Base-by-base conservation (phyloP, 2,888 invertebrate species). In the Tubulanus polymorphus region DNA sequence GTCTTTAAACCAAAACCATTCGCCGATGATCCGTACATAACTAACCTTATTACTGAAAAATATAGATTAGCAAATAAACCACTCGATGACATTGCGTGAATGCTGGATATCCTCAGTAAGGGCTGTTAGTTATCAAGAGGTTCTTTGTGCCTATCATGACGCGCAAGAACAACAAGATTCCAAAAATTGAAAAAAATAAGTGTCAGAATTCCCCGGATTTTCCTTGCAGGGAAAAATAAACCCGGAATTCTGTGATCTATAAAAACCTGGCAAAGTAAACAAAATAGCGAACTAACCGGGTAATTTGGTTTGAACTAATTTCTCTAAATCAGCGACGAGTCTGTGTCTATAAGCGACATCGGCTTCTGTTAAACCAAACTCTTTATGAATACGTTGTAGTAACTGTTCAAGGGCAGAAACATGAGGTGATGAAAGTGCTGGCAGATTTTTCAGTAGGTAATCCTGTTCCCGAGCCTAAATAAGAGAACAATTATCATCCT, bases 11-110 rank as follows among this genome's bases (percentile, higher is more conserved):
- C 82, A 62, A 80, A 72, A 5, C 79, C 76, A 51, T 72, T 71
- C 48, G 70, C 60, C 2, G 80, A 78, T 2, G 82, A 81, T 1
- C 82, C 82, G 66, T 77, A 82, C 54, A 81, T 50, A 12, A 67
- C 61, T 10, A 80, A 65, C 8, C 62, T 54, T 3, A 67, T 50
- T 51, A 65, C 73, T 69, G 62, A 45, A 66, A 60, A 12, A 35
- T 26, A n/a, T n/a, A n/a, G n/a, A n/a, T n/a, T n/a, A n/a, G n/a
- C n/a, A n/a, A n/a, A n/a, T n/a, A n/a, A n/a, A n/a, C n/a, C n/a
- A n/a, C n/a, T n/a, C n/a, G n/a, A n/a, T n/a, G n/a, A n/a, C n/a
- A n/a, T n/a, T n/a, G n/a, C n/a, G n/a, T n/a, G n/a, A n/a, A n/a
- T n/a, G n/a, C n/a, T n/a, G n/a, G n/a, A n/a, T n/a, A n/a, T n/a